Evolutionary conservation across 1,140 invertebrate species (phyloP).

Genomic region (honey bee (Apis mellifera)): Amel_HAv3.1 CM009946.2:4402501-4403000

Average conservation of each 20-base stretch:
- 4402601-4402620: too few relatives aligned
- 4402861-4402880: background rate
- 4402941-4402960: background rate
- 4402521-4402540: too few relatives aligned
- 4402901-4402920: background rate
- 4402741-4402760: too few relatives aligned
- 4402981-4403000: background rate
- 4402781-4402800: background rate
- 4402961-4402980: slow-evolving; percentile 49
- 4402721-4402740: background rate
- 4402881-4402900: background rate
- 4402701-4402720: background rate
- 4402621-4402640: too few relatives aligned
- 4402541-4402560: too few relatives aligned
- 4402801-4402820: background rate
- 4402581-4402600: too few relatives aligned
- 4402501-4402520: too few relatives aligned
- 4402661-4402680: background rate
- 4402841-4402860: too few relatives aligned
- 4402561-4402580: too few relatives aligned
- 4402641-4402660: too few relatives aligned
- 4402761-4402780: background rate
- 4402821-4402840: too few relatives aligned
- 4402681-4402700: slow-evolving; percentile 2
- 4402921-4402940: background rate